Evolutionary conservation across 2,113 vertebrate species (phyloP).

Genomic region (Oncorhynchus tshawytscha): DNA sequence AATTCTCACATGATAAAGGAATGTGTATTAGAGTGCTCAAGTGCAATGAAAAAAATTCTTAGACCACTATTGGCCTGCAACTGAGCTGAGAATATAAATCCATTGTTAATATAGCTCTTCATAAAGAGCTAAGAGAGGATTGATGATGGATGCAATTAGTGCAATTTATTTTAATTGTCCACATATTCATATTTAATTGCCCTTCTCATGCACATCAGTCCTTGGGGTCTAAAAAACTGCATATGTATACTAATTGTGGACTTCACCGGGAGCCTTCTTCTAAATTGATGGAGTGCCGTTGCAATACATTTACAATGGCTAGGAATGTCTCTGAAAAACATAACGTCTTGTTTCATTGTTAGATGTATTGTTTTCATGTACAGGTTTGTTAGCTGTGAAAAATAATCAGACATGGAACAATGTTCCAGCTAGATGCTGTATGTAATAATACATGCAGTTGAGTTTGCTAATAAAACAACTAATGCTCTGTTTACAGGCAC

Average conservation of each 20-base stretch:
- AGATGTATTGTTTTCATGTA: not conserved
- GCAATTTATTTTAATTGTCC: constrained; percentile 56
- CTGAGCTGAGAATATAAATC: constrained; percentile 42
- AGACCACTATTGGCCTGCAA: constrained; percentile 35
- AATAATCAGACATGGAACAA: not conserved
- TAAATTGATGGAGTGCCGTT: constrained; percentile 26
- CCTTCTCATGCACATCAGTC: constrained; percentile 40
- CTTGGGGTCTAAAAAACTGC: constrained; percentile 22
- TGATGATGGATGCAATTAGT: constrained; percentile 59
- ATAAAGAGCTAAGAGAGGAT: constrained; percentile 32
- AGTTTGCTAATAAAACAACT: not conserved
- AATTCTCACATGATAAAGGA: constrained; percentile 33
- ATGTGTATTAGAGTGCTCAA: not conserved
- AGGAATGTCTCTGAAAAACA: not conserved
- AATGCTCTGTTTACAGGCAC: not conserved
- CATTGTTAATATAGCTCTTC: constrained; percentile 5
- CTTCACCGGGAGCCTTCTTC: constrained; percentile 24
- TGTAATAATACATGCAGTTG: not conserved
- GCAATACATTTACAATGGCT: constrained; percentile 15
- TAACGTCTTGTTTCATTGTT: not conserved
- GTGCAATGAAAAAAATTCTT: constrained; percentile 40
- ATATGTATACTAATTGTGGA: constrained; percentile 41
- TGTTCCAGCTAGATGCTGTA: not conserved
- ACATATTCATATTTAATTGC: constrained; percentile 56
- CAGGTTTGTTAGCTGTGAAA: not conserved